A percentile compares a stretch with the other conserved stretches of the same genome.
These are phyloP conservation scores for Ophion slaviceki DNA, from an alignment of 2,888 invertebrate species.

Conservation along the genomic window DNA sequence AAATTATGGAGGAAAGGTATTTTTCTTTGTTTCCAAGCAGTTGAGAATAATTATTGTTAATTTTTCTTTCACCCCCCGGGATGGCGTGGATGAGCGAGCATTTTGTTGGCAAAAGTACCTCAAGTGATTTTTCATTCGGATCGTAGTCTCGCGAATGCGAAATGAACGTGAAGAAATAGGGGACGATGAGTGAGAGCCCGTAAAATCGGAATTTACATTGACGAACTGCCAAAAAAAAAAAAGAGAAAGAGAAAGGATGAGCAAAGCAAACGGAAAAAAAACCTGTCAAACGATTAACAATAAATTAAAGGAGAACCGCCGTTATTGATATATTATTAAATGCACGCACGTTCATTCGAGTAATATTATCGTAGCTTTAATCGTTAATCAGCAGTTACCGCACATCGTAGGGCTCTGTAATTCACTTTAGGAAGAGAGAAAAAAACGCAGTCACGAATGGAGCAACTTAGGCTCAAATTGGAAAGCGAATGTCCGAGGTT, in stretches of 20 bases:
- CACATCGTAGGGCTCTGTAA: conserved; percentile 81
- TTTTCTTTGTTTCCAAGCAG: neutral
- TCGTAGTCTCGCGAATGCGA: neutral
- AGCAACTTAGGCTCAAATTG: conserved; percentile 53
- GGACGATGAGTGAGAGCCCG: conserved; percentile 54
- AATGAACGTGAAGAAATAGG: conserved; percentile 7
- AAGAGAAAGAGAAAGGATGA: conserved; percentile 34
- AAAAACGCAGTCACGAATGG: conserved; percentile 27
- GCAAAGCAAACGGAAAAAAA: conserved; percentile 45
- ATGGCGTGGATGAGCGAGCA: neutral
- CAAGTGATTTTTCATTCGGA: conserved; percentile 13
- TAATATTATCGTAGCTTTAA: conserved; percentile 82
- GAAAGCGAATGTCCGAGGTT: conserved; percentile 39
- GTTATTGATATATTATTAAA: conserved; percentile 76
- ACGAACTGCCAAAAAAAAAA: conserved; percentile 62
- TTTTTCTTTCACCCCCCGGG: neutral
- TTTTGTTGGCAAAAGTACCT: neutral
- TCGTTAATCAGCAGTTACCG: conserved; percentile 81
- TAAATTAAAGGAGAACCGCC: conserved; percentile 71
- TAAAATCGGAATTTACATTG: conserved; percentile 56
- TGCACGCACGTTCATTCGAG: conserved; percentile 81
- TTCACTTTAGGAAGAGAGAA: conserved; percentile 73
- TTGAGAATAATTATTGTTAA: neutral
- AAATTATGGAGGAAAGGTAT: neutral
- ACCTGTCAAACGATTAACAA: conserved; percentile 73